Evolutionary conservation across 1,140 invertebrate species (phyloP).

Genomic region (Leptinotarsa texana): DNA sequence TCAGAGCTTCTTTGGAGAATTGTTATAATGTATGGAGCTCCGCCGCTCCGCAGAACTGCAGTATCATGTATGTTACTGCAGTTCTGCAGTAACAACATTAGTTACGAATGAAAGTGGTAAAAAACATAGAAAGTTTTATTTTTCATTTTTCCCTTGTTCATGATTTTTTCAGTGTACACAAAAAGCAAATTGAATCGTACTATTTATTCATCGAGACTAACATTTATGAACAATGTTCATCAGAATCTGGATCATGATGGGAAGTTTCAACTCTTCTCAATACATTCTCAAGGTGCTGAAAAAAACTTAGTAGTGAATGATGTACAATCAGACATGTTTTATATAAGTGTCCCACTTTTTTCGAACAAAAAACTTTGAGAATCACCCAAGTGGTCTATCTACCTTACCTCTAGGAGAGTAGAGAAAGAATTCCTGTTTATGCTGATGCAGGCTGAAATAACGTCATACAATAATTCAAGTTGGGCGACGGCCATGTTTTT

Average conservation of each 20-base stretch:
- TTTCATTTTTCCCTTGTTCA: background rate
- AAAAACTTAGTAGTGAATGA: background rate
- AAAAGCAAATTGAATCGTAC: background rate
- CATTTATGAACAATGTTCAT: background rate
- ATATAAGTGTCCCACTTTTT: background rate
- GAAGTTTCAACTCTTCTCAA: slow-evolving; percentile 38
- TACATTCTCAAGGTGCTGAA: slow-evolving; percentile 41
- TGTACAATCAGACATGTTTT: background rate
- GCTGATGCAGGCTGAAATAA: slow-evolving; percentile 46
- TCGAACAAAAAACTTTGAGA: background rate
- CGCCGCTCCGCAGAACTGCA: too few species aligned
- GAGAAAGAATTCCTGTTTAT: slow-evolving; percentile 45
- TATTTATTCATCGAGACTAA: background rate
- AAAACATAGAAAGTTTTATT: too few species aligned
- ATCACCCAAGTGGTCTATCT: background rate
- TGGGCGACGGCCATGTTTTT: slow-evolving; percentile 46
- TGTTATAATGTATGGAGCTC: too few species aligned
- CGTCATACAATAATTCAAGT: slow-evolving; percentile 51
- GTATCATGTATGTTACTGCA: background rate
- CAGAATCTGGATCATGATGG: slow-evolving; percentile 7
- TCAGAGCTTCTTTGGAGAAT: too few species aligned
- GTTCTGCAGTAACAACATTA: background rate
- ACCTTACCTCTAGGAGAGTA: slow-evolving; percentile 37
- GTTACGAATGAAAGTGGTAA: too few species aligned
- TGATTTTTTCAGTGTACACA: background rate